Evolutionary conservation across 2,797 vertebrate genomes (phyloP).

Genomic region (Tympanoctomys barrerae): DNA sequence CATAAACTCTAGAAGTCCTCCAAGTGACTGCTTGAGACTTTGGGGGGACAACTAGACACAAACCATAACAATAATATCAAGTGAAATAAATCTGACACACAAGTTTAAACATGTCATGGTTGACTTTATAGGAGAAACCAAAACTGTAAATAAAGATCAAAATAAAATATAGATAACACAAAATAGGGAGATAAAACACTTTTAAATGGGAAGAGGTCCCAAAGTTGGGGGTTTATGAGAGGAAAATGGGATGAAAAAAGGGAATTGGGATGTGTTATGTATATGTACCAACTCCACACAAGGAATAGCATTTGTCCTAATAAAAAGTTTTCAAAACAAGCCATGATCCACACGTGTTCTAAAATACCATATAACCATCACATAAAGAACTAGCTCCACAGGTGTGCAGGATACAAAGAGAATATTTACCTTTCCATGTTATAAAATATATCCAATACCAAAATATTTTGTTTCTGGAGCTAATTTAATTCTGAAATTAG

Average conservation of each 20-base stretch:
- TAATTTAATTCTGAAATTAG: constrained; percentile 6
- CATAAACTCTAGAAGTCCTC: too few relatives aligned
- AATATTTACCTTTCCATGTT: not conserved
- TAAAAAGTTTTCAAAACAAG: not conserved
- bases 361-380: not conserved
- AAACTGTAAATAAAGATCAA: not conserved
- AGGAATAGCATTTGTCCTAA: not conserved
- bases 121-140: not conserved
- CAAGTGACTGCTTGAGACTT: too few relatives aligned
- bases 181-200: not conserved
- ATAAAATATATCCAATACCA: constrained; percentile 5
- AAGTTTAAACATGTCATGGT: not conserved
- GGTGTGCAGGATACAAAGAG: not conserved
- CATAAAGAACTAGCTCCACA: not conserved
- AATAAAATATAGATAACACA: not conserved
- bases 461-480: constrained; percentile 18
- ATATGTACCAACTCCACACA: not conserved
- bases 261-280: not conserved
- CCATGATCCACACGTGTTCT: not conserved
- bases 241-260: not conserved
- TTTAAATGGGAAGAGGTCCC: not conserved
- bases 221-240: not conserved
- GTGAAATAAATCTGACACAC: not conserved
- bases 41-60: too few relatives aligned
- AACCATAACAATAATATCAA: not conserved